Percentiles rank a stretch among this genome's conserved stretches.
These are phyloP conservation scores for Pleuronectes platessa DNA, from an alignment of 2,113 vertebrate species.

Conservation along the genomic window DNA sequence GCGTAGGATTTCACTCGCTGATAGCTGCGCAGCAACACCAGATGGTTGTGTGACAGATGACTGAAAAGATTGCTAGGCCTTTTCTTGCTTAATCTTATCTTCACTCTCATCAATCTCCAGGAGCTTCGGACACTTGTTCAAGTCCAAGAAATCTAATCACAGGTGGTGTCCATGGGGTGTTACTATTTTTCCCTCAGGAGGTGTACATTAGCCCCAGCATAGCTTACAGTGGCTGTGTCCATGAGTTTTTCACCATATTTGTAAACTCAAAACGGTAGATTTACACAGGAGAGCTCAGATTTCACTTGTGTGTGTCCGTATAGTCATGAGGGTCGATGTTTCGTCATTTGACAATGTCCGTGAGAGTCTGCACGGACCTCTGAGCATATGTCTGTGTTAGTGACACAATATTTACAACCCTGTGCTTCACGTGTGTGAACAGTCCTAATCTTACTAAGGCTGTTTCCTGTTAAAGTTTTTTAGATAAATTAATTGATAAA, in stretches of 20 bases:
- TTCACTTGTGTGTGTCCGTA: not conserved
- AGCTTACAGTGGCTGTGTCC: not conserved
- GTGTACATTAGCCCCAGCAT: not conserved
- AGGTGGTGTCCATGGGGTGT: too few relatives aligned
- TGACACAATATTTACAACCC: not conserved
- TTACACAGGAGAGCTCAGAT: not conserved
- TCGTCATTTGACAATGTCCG: too few relatives aligned
- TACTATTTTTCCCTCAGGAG: too few relatives aligned
- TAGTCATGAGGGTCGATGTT: not conserved
- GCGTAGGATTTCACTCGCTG: not conserved
- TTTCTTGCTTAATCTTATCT: not conserved
- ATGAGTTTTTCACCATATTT: too few relatives aligned
- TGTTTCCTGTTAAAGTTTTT: too few relatives aligned
- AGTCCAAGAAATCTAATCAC: too few relatives aligned
- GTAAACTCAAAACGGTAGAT: not conserved
- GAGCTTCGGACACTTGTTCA: too few relatives aligned
- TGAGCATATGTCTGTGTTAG: not conserved
- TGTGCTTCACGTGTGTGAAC: not conserved
- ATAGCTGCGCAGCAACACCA: not conserved
- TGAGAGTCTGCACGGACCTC: not conserved
- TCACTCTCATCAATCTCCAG: not conserved
- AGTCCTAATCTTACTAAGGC: not conserved
- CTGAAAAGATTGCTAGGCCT: not conserved
- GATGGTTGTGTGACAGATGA: not conserved
- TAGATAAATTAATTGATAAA: too few relatives aligned